phyloP scores from a whole-genome alignment of 2,797 vertebrate species.

The Sciurus vulgaris region DNA sequence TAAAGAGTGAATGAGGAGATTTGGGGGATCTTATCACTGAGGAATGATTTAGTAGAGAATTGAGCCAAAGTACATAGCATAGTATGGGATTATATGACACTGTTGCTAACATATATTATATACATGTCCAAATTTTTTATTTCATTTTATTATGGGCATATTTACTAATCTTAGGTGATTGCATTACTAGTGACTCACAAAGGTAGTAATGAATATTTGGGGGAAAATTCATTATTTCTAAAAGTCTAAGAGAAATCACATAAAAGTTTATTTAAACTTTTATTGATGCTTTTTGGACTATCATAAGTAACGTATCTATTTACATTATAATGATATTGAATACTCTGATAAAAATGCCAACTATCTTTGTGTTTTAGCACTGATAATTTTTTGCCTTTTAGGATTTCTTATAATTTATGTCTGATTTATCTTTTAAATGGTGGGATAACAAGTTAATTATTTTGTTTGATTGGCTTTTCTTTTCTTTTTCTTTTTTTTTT shows the following conservation, averaged over 20 bases:
- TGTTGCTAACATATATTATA: not conserved
- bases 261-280: constrained; percentile 24
- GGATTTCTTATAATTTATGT: constrained; percentile 41
- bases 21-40: not conserved
- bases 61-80: not conserved
- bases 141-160: constrained; percentile 26
- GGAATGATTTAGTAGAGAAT: not conserved
- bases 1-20: not conserved
- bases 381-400: constrained; percentile 19
- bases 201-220: not conserved
- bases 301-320: not conserved
- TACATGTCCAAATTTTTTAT: not conserved
- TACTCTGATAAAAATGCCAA: constrained; percentile 24
- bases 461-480: not conserved
- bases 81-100: not conserved
- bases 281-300: constrained; percentile 17
- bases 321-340: not conserved
- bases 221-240: not conserved
- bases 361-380: not conserved
- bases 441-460: constrained; percentile 38
- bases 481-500: too few species aligned
- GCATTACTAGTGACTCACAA: not conserved
- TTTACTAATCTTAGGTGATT: not conserved
- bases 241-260: constrained; percentile 39
- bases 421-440: constrained; percentile 38